phyloP scores from a whole-genome alignment of 2,113 vertebrate species.

The Machaerirhynchus nigripectus region DNA sequence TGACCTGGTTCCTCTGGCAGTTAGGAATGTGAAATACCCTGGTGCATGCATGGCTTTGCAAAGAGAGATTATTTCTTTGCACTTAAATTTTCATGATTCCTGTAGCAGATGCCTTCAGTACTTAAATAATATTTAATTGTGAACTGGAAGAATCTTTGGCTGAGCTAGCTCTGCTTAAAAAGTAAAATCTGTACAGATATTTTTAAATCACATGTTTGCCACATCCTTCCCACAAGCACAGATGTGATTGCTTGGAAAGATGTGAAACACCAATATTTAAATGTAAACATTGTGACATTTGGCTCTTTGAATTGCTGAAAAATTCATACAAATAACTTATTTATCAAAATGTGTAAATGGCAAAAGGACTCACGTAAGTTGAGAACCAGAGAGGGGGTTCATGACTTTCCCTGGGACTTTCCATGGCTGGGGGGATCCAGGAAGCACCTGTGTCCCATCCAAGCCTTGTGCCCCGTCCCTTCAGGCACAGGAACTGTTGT shows the following conservation, averaged over 20 bases:
- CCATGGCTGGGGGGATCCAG: fast-evolving
- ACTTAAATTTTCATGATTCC: neutral
- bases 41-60: neutral
- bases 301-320: neutral
- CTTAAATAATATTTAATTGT: neutral
- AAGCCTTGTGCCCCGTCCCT: neutral
- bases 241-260: neutral
- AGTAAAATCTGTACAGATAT: neutral
- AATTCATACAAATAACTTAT: neutral
- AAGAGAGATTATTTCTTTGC: neutral
- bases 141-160: neutral
- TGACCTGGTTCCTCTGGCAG: neutral
- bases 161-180: neutral
- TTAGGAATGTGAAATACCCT: neutral
- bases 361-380: fast-evolving
- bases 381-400: neutral
- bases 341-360: neutral
- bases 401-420: neutral
- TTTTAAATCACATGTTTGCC: neutral
- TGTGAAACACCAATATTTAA: neutral
- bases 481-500: fast-evolving
- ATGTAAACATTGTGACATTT: neutral
- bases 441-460: neutral
- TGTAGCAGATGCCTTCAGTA: neutral
- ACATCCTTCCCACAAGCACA: neutral